Conservation (phyloP, 2,797 vertebrate genomes). For the Aulostomus chinensis region DNA sequence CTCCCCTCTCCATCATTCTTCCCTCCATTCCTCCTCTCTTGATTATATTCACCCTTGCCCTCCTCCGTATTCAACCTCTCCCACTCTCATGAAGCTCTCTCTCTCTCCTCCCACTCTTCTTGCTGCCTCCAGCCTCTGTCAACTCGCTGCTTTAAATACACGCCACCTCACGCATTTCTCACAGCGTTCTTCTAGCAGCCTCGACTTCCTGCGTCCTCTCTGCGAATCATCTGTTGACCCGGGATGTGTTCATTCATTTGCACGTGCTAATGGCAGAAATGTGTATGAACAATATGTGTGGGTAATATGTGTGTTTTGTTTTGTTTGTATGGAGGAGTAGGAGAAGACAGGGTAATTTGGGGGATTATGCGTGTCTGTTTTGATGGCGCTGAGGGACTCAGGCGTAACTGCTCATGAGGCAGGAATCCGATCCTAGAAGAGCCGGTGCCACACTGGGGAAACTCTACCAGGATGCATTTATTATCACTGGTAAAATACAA, state of each 20-base stretch:
- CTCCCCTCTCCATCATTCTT: constrained; percentile 17
- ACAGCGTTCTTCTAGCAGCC: constrained; percentile 6
- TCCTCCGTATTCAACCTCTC: constrained; percentile 61
- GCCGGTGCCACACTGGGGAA: constrained; percentile 28
- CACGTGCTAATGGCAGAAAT: no score
- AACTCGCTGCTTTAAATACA: constrained; percentile 58
- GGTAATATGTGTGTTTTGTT: constrained; percentile 46
- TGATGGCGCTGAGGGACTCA: constrained; percentile 32
- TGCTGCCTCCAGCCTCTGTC: constrained; percentile 56
- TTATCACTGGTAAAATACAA: constrained; percentile 53
- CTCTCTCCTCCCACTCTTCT: constrained; percentile 64
- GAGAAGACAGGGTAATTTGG: constrained; percentile 19
- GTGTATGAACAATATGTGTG: no score
- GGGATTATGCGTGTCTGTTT: constrained; percentile 19
- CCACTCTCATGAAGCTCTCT: constrained; percentile 56
- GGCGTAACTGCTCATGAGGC: constrained; percentile 45
- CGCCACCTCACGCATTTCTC: constrained; percentile 35
- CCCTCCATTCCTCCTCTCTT: constrained; percentile 48
- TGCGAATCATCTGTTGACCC: no score
- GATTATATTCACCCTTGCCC: constrained; percentile 69
- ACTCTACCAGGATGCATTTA: constrained; percentile 36
- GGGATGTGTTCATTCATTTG: no score
- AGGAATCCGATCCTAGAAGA: constrained; percentile 36
- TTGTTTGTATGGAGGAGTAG: constrained; percentile 37
- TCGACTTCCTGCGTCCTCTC: constrained; percentile 21